Base-by-base conservation (phyloP, 2,797 vertebrate species). In the Gymnocypris eckloni region DNA sequence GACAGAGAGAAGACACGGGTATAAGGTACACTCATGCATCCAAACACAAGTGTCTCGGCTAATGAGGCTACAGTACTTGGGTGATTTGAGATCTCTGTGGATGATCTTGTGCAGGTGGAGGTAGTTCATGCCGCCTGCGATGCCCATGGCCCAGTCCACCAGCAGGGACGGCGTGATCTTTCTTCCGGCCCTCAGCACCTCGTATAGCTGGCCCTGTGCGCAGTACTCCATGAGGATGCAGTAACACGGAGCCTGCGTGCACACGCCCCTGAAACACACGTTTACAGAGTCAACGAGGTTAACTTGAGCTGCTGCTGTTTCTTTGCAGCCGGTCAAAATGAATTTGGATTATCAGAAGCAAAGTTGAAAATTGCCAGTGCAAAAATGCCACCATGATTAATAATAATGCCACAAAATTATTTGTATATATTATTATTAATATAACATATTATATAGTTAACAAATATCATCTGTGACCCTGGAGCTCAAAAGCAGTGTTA, bases 211-310 rank as follows among this genome's bases (percentile, higher is more conserved):
- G 4, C 98, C 98, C 94, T 99, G 98, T 84, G 98, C 98, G 83
- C 98, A 99, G 95, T 99, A 99, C 94, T 99, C 98, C 98, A 99
- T 99, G 91, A 99, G 95, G 94, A 99, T 98, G 94, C 98, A 99
- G 93, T 98, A 99, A 81, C 98, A 99, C 7, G 98, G 98, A 4
- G 98, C 98, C 93, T 99, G 98, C 64, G 98, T 99, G 87, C 98
- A 99, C 89, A 99, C 97, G 0, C 98, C 98, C 93, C 98, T 99
- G 92, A 18, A 82, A 77, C 82, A 61, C 59, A 25, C 2, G n/a
- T 4, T n/a, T 11, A 61, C 59, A 12, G n/a, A 61, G n/a, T 9
- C 0, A 48, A 48, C 1, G 6, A 72, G 22, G 2, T 48, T 16
- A 28, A 45, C 22, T 13, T 48, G 12, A 45, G 39, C 39, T 16